Evolutionary conservation across 1,140 invertebrate genomes (phyloP).

Genomic region (Diachasmimorpha longicaudata): DNA sequence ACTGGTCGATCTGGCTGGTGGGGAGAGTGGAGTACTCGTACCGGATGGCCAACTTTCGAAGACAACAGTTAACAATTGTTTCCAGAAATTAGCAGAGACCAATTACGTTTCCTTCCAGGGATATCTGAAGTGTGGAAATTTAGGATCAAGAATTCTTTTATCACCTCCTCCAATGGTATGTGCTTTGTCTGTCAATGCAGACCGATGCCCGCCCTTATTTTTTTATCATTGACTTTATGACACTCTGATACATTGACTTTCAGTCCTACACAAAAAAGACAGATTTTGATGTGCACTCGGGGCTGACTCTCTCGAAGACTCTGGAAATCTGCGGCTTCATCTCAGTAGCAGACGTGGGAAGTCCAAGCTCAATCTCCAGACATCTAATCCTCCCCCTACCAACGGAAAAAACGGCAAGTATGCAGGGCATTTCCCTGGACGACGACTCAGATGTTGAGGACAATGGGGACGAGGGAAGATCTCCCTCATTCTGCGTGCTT

Average conservation of each 20-base stretch:
- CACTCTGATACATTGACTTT: conserved; percentile 53
- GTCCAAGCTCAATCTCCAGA: conserved; percentile 89
- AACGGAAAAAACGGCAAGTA: conserved; percentile 64
- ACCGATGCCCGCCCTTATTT: too few relatives aligned
- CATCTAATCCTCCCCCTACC: conserved; percentile 83
- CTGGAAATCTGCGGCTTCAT: conserved; percentile 85
- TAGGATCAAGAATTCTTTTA: conserved; percentile 75
- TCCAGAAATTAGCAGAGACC: conserved; percentile 76
- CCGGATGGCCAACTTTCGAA: conserved; percentile 67
- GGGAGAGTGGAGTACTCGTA: conserved; percentile 69
- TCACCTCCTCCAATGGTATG: conserved; percentile 74
- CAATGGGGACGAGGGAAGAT: conserved; percentile 77
- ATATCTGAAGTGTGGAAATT: conserved; percentile 77
- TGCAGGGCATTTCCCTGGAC: conserved; percentile 66
- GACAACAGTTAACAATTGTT: conserved; percentile 71
- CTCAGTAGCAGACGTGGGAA: conserved; percentile 84
- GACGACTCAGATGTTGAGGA: conserved; percentile 71
- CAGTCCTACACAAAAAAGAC: conserved; percentile 69
- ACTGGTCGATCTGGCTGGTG: conserved; percentile 69
- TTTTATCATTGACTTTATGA: too few relatives aligned
- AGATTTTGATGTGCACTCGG: conserved; percentile 70
- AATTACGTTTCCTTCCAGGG: conserved; percentile 81
- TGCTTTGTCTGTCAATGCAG: too few relatives aligned
- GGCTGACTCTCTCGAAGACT: conserved; percentile 68
- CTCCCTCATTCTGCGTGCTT: conserved; percentile 90